Evolutionary conservation across 1,140 invertebrate species (phyloP).

Genomic region (Ips nitidus): DNA sequence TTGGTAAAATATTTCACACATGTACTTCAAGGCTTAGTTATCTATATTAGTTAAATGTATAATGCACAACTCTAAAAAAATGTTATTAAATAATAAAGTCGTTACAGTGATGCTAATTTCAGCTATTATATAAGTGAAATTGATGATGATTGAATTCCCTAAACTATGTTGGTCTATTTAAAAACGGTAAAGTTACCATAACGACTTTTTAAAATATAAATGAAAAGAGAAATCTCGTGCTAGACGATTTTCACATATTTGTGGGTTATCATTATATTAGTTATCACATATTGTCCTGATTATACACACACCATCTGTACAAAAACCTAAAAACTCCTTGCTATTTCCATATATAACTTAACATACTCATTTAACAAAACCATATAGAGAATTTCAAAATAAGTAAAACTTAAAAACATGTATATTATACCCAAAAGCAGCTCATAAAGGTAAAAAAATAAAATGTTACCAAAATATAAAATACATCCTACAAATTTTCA

Average conservation of each 20-base stretch:
- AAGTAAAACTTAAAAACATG: not conserved
- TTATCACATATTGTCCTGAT: slow-evolving; percentile 4
- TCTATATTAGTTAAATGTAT: too few relatives aligned
- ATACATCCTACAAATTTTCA: not conserved
- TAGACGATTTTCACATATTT: not conserved
- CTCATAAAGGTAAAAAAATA: slow-evolving; percentile 3
- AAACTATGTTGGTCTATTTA: too few relatives aligned
- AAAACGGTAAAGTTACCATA: too few relatives aligned
- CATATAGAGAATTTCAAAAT: slow-evolving; percentile 6
- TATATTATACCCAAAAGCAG: slow-evolving; percentile 1
- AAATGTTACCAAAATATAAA: slow-evolving; percentile 2
- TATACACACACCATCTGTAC: slow-evolving; percentile 1
- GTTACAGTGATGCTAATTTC: too few relatives aligned
- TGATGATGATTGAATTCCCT: too few relatives aligned
- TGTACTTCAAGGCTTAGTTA: too few relatives aligned
- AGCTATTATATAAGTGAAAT: too few relatives aligned
- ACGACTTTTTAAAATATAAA: too few relatives aligned
- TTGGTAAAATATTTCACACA: too few relatives aligned
- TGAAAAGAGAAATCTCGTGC: too few relatives aligned
- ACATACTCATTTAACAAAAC: slow-evolving; percentile 12
- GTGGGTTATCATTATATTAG: not conserved
- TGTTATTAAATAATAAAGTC: too few relatives aligned
- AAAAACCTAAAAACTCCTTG: slow-evolving; percentile 10
- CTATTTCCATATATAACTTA: slow-evolving; percentile 16
- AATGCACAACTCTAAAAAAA: too few relatives aligned